Base-by-base conservation (phyloP, 2,113 vertebrate genomes). In the Pomatostomus ruficeps region DNA sequence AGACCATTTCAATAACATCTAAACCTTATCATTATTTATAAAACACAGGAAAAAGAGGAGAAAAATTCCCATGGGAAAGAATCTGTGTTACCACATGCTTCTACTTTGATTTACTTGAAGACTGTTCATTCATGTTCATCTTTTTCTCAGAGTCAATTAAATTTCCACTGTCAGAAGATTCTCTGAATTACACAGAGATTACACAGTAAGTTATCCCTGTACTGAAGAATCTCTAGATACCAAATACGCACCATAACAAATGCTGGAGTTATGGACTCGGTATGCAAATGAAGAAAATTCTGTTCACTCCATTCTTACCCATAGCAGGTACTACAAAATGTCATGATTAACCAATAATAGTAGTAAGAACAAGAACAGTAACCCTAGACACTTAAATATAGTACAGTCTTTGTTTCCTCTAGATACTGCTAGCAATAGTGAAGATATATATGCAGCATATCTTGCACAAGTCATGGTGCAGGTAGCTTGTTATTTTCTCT, bases 401-500 rank as follows among this genome's bases (percentile, higher is more conserved):
- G 36, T 19, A 36, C 1, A 6, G 1, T 82, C n/a, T 59, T 24
- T 52, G 9, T 42, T 92, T 88, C 29, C 7, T 31, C 29, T 38
- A 51, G 11, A 24, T 54, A 38, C 7, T 57, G 4, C 4, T 42
- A 58, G 10, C 8, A 49, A 12, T 14, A 48, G 12, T 19, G 29
- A 80, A 52, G 24, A 3, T 0, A 0, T 43, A 35, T 26, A 20
- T 71, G 40, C 55, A 51, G 5, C 2, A 1, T n/a, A 38, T 24
- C 4, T 59, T 33, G 11, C 12, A 46, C 5, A 57, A 29, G 29
- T 62, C 6, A 12, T 38, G 8, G 46, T 28, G 19, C 35, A 75
- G 9, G 12, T 29, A 63, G 10, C 16, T 31, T 1, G 0, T 36
- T 51, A 36, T 67, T 63, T 88, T 20, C 11, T 87, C 19, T 55